These are phyloP conservation scores for Saccopteryx leptura DNA, from an alignment of 2,113 vertebrate species.

Conservation along the genomic window DNA sequence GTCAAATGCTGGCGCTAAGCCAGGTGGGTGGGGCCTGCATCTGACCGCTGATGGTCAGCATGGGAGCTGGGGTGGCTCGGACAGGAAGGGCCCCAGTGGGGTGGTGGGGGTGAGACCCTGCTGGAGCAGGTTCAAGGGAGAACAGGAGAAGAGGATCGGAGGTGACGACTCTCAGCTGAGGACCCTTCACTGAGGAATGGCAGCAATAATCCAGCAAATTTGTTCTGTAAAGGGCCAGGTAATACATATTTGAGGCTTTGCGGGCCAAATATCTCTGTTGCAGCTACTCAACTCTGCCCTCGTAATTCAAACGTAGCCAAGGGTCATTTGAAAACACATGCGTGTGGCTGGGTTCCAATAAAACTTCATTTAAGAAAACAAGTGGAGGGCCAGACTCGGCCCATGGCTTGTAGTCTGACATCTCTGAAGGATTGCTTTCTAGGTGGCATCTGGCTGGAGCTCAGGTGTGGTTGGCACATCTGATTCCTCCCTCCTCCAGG, in stretches of 20 bases:
- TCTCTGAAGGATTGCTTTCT: not conserved
- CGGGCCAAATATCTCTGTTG: not conserved
- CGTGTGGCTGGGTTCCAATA: not conserved
- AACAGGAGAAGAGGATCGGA: not conserved
- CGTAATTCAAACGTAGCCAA: not conserved
- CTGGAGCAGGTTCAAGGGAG: not conserved
- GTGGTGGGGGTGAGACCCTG: fast-evolving
- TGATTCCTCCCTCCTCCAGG: not conserved
- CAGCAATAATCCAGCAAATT: not conserved
- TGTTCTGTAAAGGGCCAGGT: too few species aligned
- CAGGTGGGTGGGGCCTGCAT: not conserved
- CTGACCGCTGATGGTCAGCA: not conserved
- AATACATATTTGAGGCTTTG: not conserved
- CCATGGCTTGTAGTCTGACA: not conserved
- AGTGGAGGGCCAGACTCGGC: not conserved
- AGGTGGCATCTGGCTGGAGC: not conserved
- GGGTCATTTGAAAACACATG: not conserved
- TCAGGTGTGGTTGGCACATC: fast-evolving
- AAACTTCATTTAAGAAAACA: not conserved
- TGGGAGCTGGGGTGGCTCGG: fast-evolving
- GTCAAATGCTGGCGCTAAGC: not conserved
- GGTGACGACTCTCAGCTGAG: not conserved
- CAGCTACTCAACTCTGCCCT: not conserved
- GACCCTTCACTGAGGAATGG: not conserved
- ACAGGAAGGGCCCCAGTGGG: not conserved